Conservation (phyloP, 37 sponge, comb jelly and placozoan genomes). For the Aplysina aerophoba region DNA sequence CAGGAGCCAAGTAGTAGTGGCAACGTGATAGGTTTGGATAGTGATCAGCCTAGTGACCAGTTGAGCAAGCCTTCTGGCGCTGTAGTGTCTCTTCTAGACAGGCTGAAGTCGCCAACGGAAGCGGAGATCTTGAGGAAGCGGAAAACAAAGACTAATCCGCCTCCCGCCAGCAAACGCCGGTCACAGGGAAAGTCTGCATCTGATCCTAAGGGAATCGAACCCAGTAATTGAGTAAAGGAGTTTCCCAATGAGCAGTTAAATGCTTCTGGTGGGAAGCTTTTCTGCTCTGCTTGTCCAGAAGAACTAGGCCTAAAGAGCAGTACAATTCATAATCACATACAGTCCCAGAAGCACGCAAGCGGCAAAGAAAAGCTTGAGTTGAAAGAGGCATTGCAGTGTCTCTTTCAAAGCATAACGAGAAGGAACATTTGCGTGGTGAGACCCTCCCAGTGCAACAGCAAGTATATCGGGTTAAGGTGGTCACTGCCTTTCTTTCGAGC, state of each 20-base stretch:
- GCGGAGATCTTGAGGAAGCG: slow-evolving; percentile 33
- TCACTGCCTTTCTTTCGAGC: slow-evolving; percentile 45
- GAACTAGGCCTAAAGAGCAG: slow-evolving; percentile 34
- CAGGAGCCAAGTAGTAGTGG: too few relatives aligned
- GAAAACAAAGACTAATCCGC: slow-evolving; percentile 22
- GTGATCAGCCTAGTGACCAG: too few relatives aligned
- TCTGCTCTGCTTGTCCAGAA: slow-evolving; percentile 62
- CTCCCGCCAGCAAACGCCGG: slow-evolving; percentile 24
- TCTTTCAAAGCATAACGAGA: slow-evolving; percentile 7
- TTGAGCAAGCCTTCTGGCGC: too few relatives aligned
- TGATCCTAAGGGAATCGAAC: slow-evolving; percentile 26
- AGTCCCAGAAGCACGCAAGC: slow-evolving; percentile 22
- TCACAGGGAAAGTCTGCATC: slow-evolving; percentile 15
- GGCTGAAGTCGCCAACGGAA: slow-evolving; percentile 7
- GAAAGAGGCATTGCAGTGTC: slow-evolving; percentile 32
- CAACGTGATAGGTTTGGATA: too few relatives aligned
- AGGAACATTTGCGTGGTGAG: slow-evolving; percentile 42
- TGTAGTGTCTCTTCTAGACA: not conserved
- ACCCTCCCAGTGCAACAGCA: slow-evolving; percentile 56
- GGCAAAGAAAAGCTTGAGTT: not conserved
- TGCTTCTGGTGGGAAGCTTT: slow-evolving; percentile 26
- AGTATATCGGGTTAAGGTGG: slow-evolving; percentile 57
- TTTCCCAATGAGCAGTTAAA: slow-evolving; percentile 15
- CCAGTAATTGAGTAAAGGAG: not conserved
- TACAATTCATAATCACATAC: slow-evolving; percentile 24